Base-by-base conservation (phyloP, 1,140 invertebrate species). In the Galleria mellonella region DNA sequence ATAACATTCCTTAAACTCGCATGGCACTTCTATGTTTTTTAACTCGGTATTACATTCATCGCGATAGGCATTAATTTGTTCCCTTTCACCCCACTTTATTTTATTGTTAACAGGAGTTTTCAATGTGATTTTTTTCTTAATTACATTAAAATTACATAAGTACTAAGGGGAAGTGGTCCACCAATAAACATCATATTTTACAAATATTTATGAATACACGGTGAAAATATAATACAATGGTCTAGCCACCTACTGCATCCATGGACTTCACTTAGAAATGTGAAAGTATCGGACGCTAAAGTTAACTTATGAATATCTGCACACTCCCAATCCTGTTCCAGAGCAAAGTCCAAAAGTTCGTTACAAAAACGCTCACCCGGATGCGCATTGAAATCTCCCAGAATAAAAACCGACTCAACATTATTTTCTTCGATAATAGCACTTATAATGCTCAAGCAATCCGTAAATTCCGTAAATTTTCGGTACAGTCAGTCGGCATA, bases 321-420 rank as follows among this genome's bases (percentile, higher is more conserved):
- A 35, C 37, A 41, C 2, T 0, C n/a, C 30, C 36, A 41, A 1
- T 32, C 2, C 3, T 41, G 30, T 10, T 47, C 45, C 0, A 0
- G 9, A 41, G 15, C 40, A 13, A 47, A 47, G 15, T 12, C 7
- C 1, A 13, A 9, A 9, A 47, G 13, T 17, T 47, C 45, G 4
- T 11, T 33, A 33, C 5, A 23, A 33, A 47, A 47, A 11, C 5
- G 6, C 4, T 23, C 32, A 9, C 4, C 10, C 1, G 11, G 30
- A 29, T 47, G 45, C 1, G 45, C 45, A 29, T 47, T 47, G n/a
- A 33, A 47, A 9, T 47, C 45, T 7, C 45, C 45, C 7, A 47
- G 8, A 9, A 41, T 30, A 9, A 35, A 47, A 3, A 41, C 32
- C 1, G 30, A 9, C 10, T 43, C 40, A 4, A 43, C 17, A 9